Evolutionary conservation across 2,888 invertebrate species (phyloP), one percentile per base, ranked within the genome.

Genomic region (Tipula helvola): DNA sequence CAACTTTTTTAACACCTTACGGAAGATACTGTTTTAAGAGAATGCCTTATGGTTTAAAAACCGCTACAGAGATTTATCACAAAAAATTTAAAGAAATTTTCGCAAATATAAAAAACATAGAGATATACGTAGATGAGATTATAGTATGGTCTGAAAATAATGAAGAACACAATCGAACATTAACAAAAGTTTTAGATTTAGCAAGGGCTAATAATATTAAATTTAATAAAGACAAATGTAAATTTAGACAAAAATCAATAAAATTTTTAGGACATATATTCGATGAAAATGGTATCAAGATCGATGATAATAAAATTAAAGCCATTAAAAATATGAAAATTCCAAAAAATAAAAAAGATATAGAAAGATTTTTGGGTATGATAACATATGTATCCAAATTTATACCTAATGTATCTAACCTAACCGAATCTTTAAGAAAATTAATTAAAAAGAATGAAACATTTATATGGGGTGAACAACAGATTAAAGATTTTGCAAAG

Each of bases 331-430:
- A 88, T 10, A 88, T 89, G 86, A 86, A 87, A 7, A 2, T 28
- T 28, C 28, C 28, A 1, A 28, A 28, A 28, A 2, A 28, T 28
- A 28, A 28, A 28, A 28, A 28, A 28, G 28, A 2, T 1, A 2
- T 28, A 28, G 28, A 28, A 28, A 28, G 28, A 2, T 28, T 28
- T 28, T 28, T 28, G 28, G 28, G 28, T 1, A 28, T 28, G 28
- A 28, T 28, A 1, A 28, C 28, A 2, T 90, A 90, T 87, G 57
- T 90, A 36, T 47, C 88, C 0, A 88, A 88, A 87, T 90, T 89
- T 87, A 88, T 90, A 57, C 89, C 89, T 8, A 89, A 89, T 86
- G 83, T 88, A 5, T 87, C 89, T 39, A 52, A 87, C n/a, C 52
- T 87, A 85, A 86, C 88, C 28, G 87, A 86, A 83, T 87, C 87